Evolutionary conservation across 2,797 vertebrate genomes (phyloP), one percentile per base, ranked within the genome.

Genomic region (Siniperca obscura): DNA sequence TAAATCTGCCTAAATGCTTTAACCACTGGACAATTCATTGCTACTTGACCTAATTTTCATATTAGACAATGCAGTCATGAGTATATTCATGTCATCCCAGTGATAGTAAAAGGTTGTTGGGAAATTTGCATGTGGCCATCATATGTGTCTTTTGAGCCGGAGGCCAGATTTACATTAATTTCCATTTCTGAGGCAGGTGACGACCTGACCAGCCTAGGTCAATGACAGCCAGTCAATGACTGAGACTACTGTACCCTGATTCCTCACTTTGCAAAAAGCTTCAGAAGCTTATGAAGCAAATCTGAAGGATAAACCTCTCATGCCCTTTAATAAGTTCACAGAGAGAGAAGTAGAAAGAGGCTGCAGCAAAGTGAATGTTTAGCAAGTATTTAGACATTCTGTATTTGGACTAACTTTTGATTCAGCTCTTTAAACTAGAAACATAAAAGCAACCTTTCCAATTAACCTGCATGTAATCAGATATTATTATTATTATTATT

Each of bases 161-260:
- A 92, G 62, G 81, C 73, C 66, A 89, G 72, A 93, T 95, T 95
- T 95, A 85, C 93, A 94, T 95, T 50, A 16, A 93, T 95, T 95
- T 95, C 81, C 91, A 92, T 95, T 86, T 91, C 70, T 84, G 52
- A 74, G 70, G 86, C 81, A 82, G 56, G 48, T 76, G 60, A 77
- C 22, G 83, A 90, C 83, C 86, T 90, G 82, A 80, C 8, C 42
- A 78, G 75, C 21, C 12, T 17, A 62, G n/a, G 44, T 81, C 77
- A 82, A 76, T 71, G 65, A 80, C 77, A 70, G 53, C 40, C 4
- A 5, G n/a, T n/a, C n/a, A n/a, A n/a, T n/a, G 46, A 76, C 72
- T 53, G 19, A 70, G 27, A 71, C 30, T 25, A 48, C 53, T 69
- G 48, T 52, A 21, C 42, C 34, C 22, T 48, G 16, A 67, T 69